Conservation (phyloP, 2,888 invertebrate genomes). For the Drosophila tripunctata region DNA sequence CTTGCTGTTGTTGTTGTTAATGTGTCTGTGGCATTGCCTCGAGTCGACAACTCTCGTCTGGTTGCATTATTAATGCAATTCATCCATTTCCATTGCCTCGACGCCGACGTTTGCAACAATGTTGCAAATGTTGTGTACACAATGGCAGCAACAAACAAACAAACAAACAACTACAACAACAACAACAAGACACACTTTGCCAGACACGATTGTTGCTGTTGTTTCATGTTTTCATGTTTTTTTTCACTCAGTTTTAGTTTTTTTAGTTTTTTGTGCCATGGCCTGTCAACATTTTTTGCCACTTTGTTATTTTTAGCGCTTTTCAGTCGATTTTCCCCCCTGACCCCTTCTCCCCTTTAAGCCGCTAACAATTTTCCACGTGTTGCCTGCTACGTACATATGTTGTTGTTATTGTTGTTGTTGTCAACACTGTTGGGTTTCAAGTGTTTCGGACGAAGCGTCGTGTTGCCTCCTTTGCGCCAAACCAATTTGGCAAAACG, state of each 20-base stretch:
- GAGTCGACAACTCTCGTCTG: constrained; percentile 50
- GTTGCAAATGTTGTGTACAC: constrained; percentile 56
- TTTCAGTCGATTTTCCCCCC: constrained; percentile 35
- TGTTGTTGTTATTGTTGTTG: constrained; percentile 23
- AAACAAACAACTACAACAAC: constrained; percentile 26
- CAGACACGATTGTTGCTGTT: constrained; percentile 48
- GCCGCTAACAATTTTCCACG: constrained; percentile 47
- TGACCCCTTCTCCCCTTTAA: not conserved
- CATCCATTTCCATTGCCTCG: constrained; percentile 66
- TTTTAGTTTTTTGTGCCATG: constrained; percentile 36
- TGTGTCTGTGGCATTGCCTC: constrained; percentile 47
- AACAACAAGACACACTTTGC: constrained; percentile 33
- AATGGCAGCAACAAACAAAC: constrained; percentile 34
- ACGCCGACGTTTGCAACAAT: constrained; percentile 48
- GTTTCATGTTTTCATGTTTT: constrained; percentile 8
- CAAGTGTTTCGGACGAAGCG: constrained; percentile 51
- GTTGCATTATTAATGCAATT: constrained; percentile 64
- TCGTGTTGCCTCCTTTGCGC: constrained; percentile 16
- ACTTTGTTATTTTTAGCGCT: constrained; percentile 64
- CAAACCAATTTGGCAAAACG: constrained; percentile 43
- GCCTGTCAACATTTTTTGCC: constrained; percentile 65
- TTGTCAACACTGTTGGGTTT: constrained; percentile 35
- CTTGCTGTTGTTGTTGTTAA: constrained; percentile 29
- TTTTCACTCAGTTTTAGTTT: not conserved
- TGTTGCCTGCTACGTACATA: constrained; percentile 30